These are phyloP conservation scores for Fragum fragum DNA, from an alignment of 2,888 invertebrate genomes.

Conservation along the genomic window DNA sequence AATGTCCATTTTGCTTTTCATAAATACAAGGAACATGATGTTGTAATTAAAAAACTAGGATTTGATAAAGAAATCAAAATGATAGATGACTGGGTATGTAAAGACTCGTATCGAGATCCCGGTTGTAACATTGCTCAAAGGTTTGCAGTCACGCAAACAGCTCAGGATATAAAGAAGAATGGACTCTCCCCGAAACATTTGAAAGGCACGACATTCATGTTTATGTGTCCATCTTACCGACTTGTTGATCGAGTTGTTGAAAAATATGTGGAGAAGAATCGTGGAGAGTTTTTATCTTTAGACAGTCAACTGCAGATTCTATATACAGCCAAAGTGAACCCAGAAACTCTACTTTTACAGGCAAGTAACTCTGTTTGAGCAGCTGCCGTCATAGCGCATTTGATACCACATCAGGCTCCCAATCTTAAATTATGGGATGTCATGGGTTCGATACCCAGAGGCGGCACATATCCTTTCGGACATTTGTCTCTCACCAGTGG, in stretches of 20 bases:
- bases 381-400: too few relatives aligned
- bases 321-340: conserved; percentile 91
- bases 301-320: conserved; percentile 80
- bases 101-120: conserved; percentile 72
- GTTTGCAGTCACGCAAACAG: conserved; percentile 76
- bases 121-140: conserved; percentile 87
- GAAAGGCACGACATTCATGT: conserved; percentile 78
- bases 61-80: conserved; percentile 89
- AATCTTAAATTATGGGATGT: too few relatives aligned
- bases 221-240: conserved; percentile 86
- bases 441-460: too few relatives aligned
- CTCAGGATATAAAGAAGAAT: conserved; percentile 69
- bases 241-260: conserved; percentile 83
- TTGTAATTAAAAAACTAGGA: conserved; percentile 92
- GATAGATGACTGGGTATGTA: conserved; percentile 89
- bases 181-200: conserved; percentile 75
- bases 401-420: too few relatives aligned
- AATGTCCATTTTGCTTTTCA: conserved; percentile 91
- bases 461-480: too few relatives aligned
- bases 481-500: too few relatives aligned
- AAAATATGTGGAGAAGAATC: conserved; percentile 84
- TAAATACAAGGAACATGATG: conserved; percentile 86
- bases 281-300: conserved; percentile 53
- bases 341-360: conserved; percentile 92
- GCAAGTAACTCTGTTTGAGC: too few relatives aligned